Percentiles rank a stretch among this genome's conserved stretches.
These are phyloP conservation scores for Helobdella robusta DNA, from an alignment of 2,888 invertebrate genomes.

Conservation along the genomic window DNA sequence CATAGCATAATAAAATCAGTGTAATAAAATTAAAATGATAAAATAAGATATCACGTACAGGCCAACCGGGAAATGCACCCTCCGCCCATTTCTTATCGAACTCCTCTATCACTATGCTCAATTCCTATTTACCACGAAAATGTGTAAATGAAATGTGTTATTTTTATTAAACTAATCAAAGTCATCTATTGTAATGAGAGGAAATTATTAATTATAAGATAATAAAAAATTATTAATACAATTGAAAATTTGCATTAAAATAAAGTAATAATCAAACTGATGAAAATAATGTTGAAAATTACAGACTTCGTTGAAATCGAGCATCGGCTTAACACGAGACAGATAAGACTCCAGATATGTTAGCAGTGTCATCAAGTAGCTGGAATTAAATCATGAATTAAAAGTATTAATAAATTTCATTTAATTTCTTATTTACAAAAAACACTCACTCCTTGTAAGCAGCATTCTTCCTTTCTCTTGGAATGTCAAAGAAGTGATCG, in stretches of 20 bases:
- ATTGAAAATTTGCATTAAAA: conserved; percentile 26
- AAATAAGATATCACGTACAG: conserved; percentile 47
- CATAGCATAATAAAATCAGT: neutral
- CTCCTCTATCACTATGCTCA: conserved; percentile 65
- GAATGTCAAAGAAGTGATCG: conserved; percentile 89
- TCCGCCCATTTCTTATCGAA: conserved; percentile 78
- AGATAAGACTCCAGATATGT: conserved; percentile 78
- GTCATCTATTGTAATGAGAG: no score
- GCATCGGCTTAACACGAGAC: conserved; percentile 71
- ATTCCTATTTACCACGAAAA: no score
- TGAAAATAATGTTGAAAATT: neutral
- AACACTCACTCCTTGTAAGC: conserved; percentile 60
- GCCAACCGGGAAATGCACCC: conserved; percentile 89
- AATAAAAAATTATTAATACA: neutral
- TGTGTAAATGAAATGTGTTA: no score
- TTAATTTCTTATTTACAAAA: neutral
- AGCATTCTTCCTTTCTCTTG: conserved; percentile 59
- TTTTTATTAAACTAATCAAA: no score
- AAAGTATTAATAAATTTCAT: neutral
- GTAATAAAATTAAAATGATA: neutral
- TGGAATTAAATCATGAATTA: conserved; percentile 30
- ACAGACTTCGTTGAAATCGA: conserved; percentile 59
- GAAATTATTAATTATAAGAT: no score
- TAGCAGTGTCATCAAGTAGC: conserved; percentile 70
- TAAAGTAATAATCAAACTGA: conserved; percentile 23